phyloP scores from a whole-genome alignment of 2,113 vertebrate genomes.

The Corythornis vintsioides region DNA sequence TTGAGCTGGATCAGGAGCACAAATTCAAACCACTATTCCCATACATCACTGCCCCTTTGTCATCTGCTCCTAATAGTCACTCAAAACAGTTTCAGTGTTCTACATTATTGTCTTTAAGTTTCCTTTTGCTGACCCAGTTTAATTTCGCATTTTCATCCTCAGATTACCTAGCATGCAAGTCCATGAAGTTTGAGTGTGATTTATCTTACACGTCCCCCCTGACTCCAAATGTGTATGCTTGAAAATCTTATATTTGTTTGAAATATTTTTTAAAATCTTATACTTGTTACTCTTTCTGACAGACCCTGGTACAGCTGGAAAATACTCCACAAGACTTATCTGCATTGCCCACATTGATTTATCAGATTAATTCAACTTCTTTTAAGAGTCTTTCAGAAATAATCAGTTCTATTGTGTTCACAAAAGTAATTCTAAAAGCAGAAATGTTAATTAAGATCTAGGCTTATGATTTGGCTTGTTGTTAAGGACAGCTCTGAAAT shows the following conservation, averaged over 20 bases:
- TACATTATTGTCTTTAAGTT: not conserved
- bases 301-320: not conserved
- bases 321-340: not conserved
- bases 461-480: constrained; percentile 7
- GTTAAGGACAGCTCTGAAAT: constrained; percentile 15
- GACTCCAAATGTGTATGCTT: not conserved
- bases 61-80: not conserved
- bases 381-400: constrained; percentile 46
- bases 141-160: constrained; percentile 25
- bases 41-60: not conserved
- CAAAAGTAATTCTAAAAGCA: constrained; percentile 31
- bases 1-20: not conserved
- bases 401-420: constrained; percentile 44
- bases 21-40: not conserved
- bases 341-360: constrained; percentile 19
- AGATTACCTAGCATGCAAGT: not conserved
- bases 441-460: constrained; percentile 49
- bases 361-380: constrained; percentile 55
- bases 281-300: constrained; percentile 33
- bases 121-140: not conserved
- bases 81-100: not conserved
- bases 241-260: not conserved
- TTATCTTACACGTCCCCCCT: not conserved
- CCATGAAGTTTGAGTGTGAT: not conserved
- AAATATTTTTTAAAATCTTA: not conserved